Evolutionary conservation across 2,888 invertebrate genomes (phyloP).

Genomic region (Drosophila robusta): DNA sequence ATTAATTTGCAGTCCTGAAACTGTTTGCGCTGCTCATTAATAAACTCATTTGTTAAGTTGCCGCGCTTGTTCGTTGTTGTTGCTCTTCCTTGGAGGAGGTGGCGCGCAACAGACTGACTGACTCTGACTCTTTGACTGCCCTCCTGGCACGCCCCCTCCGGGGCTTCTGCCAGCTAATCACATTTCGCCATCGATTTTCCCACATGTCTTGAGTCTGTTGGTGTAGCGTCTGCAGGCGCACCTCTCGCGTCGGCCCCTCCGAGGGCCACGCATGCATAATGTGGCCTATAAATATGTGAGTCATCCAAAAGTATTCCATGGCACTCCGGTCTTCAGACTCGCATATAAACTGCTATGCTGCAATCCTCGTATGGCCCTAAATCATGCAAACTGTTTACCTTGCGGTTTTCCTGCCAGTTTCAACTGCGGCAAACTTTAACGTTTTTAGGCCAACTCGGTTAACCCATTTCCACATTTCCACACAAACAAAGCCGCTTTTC

Average conservation of each 20-base stretch:
- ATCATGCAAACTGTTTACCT: slow-evolving; percentile 69
- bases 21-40: slow-evolving; percentile 55
- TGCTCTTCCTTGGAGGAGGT: slow-evolving; percentile 3
- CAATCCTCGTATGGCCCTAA: slow-evolving; percentile 59
- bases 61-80: slow-evolving; percentile 27
- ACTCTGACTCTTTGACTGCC: not conserved
- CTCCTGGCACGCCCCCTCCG: not conserved
- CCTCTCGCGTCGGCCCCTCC: slow-evolving; percentile 19
- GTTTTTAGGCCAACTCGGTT: slow-evolving; percentile 72
- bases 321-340: slow-evolving; percentile 3
- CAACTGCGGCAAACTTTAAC: slow-evolving; percentile 67
- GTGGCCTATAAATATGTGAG: slow-evolving; percentile 43
- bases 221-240: slow-evolving; percentile 9
- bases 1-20: slow-evolving; percentile 24
- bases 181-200: slow-evolving; percentile 56
- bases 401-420: slow-evolving; percentile 60
- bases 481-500: not conserved
- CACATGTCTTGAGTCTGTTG: slow-evolving; percentile 12
- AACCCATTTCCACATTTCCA: slow-evolving; percentile 57
- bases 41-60: slow-evolving; percentile 62
- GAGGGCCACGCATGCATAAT: slow-evolving; percentile 29
- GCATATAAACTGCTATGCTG: slow-evolving; percentile 32
- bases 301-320: slow-evolving; percentile 28
- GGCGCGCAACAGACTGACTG: slow-evolving; percentile 42
- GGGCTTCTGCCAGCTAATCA: slow-evolving; percentile 51